A percentile compares a stretch with the other conserved stretches of the same genome.
Conservation (phyloP, 1,140 invertebrate genomes). For the Formica exsecta region DNA sequence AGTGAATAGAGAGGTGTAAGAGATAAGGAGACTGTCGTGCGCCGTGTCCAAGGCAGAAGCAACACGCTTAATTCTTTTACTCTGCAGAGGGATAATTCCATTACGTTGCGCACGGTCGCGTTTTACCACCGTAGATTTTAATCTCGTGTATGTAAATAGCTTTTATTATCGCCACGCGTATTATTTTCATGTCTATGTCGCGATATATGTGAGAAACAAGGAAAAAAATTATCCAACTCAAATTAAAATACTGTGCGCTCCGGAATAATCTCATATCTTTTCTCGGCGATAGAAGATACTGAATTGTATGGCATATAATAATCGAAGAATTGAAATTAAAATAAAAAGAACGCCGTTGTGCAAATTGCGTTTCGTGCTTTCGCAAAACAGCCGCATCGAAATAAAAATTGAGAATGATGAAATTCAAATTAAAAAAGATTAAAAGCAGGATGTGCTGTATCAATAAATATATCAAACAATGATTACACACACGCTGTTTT, state of each 20-base stretch:
- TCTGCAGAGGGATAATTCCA: constrained; percentile 4
- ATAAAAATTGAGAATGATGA: constrained; percentile 9
- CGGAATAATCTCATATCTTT: neutral
- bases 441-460: neutral
- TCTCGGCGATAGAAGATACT: neutral
- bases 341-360: neutral
- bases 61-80: neutral
- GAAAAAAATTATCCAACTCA: constrained; percentile 13
- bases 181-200: neutral
- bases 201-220: neutral
- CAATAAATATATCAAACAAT: neutral
- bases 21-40: constrained; percentile 27
- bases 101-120: neutral
- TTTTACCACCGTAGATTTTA: constrained; percentile 12
- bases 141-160: constrained; percentile 17
- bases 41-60: neutral
- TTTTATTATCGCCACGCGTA: constrained; percentile 4
- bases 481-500: neutral
- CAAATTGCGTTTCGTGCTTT: constrained; percentile 16
- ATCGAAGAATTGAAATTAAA: constrained; percentile 3
- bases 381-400: neutral
- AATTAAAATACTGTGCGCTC: constrained; percentile 13
- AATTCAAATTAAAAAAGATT: neutral
- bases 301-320: neutral
- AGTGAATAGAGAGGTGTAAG: constrained; percentile 6